These are phyloP conservation scores for Forbesichthys papilliferus DNA, from an alignment of 2,113 vertebrate species.

Conservation along the genomic window DNA sequence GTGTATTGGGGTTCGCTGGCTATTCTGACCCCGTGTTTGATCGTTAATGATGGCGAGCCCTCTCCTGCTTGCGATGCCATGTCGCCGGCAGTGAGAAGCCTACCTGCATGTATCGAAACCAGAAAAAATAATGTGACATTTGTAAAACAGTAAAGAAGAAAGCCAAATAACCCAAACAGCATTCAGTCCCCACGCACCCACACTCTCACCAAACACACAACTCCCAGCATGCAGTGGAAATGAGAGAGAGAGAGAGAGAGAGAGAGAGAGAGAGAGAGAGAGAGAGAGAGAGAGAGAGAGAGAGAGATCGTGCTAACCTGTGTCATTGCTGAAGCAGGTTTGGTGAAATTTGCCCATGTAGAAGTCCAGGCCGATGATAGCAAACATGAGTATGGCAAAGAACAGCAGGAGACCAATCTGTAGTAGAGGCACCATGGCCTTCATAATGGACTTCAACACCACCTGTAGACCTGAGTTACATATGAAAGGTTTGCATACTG, in stretches of 20 bases:
- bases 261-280: background rate
- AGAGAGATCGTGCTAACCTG: constrained; percentile 76
- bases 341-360: constrained; percentile 97
- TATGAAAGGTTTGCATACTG: background rate
- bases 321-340: constrained; percentile 87
- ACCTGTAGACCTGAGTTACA: constrained; percentile 87
- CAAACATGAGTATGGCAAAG: constrained; percentile 98
- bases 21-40: too few relatives aligned
- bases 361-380: constrained; percentile 96
- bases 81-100: too few relatives aligned
- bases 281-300: background rate
- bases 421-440: constrained; percentile 96
- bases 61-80: too few relatives aligned
- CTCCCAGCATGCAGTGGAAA: background rate
- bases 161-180: too few relatives aligned
- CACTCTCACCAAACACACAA: too few relatives aligned
- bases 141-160: too few relatives aligned
- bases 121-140: too few relatives aligned
- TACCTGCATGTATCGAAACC: too few relatives aligned
- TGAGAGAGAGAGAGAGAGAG: background rate
- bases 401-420: constrained; percentile 96
- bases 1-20: too few relatives aligned
- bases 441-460: constrained; percentile 98
- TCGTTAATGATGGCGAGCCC: too few relatives aligned
- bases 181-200: too few relatives aligned